These are phyloP conservation scores for Garrulus glandarius DNA, from an alignment of 2,797 vertebrate species.

Conservation along the genomic window DNA sequence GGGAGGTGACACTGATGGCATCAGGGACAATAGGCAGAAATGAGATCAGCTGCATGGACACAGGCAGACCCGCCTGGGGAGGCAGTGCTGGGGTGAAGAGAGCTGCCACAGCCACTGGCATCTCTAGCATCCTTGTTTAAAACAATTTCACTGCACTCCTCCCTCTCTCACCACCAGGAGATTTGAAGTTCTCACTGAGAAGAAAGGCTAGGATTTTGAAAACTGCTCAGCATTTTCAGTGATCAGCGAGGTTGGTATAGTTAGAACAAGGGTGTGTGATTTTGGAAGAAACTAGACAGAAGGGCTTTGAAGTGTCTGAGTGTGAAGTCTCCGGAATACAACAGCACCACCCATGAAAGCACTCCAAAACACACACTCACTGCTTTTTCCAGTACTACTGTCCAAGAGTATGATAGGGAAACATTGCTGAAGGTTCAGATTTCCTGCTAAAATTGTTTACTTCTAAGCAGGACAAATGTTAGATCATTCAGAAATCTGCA, in stretches of 20 bases:
- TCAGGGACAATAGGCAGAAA: rapidly evolving
- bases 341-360: background rate
- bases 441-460: background rate
- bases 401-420: background rate
- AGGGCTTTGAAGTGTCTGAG: background rate
- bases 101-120: background rate
- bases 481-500: background rate
- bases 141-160: background rate
- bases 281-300: background rate
- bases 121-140: background rate
- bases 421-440: background rate
- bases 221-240: background rate
- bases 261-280: background rate
- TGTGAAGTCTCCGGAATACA: background rate
- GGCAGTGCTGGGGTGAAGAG: background rate
- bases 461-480: background rate
- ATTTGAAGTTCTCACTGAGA: background rate
- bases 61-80: rapidly evolving
- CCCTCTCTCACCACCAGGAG: background rate
- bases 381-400: background rate
- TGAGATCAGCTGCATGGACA: background rate
- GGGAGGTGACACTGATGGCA: background rate
- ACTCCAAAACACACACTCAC: background rate
- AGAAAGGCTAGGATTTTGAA: background rate
- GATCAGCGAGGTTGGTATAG: background rate